Base-by-base conservation (phyloP, 2,888 invertebrate genomes). In the Spicauda simplicius region DNA sequence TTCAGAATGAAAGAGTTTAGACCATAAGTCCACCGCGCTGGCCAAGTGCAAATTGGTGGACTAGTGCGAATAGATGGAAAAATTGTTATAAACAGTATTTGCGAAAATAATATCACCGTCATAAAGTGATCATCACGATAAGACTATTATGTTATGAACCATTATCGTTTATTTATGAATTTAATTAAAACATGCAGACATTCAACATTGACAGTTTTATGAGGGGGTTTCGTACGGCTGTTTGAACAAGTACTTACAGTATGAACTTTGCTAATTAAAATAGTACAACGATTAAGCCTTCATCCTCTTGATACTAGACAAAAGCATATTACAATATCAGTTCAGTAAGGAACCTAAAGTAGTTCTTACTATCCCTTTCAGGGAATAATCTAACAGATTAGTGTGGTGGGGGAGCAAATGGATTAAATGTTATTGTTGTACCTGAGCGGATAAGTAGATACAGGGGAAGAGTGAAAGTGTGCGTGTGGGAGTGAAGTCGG, bases 381-480 rank as follows among this genome's bases (percentile, higher is more conserved):
- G 25, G 55, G 37, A 48, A 60, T 41, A 61, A 67, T 61, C 50
- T 55, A n/a, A 6, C 16, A 41, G 20, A 61, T 61, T 61, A 56
- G 50, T 55, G 11, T 62, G 50, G 20, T 37, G 37, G 54, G 20
- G 52, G 19, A 52, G 56, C 18, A 52, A 61, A 67, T 67, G 55
- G 37, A 67, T 67, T 33, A 56, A 56, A 56, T 37, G 55, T 61
- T 56, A 61, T 55, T 60, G 45, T 59, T 55, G 45, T 50, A 56
- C 20, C 50, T 52, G 20, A 37, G 55, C 2, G 14, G 20, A 20
- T 30, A 57, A 57, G 14, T 56, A 56, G 72, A 30, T 61, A 50
- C 37, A 70, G 69, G 61, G 62, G 70, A 61, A 64, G 33, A 78
- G 82, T 80, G 82, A 83, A 84, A 84, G 82, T 80, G 67, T 72